Evolutionary conservation across 2,888 invertebrate genomes (phyloP), one percentile per base, ranked within the genome.

Genomic region (Charanyca ferruginea): DNA sequence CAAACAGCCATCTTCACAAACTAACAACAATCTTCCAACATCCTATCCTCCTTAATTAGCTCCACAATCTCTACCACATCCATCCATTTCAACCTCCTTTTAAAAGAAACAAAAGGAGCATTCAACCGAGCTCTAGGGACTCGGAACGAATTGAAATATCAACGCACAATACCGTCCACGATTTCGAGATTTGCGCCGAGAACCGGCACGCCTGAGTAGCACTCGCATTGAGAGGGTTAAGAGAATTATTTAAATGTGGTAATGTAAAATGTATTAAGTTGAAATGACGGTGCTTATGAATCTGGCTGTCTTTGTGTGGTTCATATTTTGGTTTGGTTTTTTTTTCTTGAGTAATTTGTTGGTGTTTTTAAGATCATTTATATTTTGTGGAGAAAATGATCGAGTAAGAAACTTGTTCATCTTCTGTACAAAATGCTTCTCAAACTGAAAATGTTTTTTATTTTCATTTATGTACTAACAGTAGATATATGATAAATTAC

Each of bases 131-230:
- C 84, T 84, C 85, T 51, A 73, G 84, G 84, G 86, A 87, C 73
- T 76, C 45, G 32, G 81, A 86, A 82, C 77, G 89, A 90, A 92
- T 91, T 91, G 90, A 90, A 91, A 91, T 91, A 92, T 91, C 90
- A 89, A 87, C 84, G 85, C 83, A 90, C 88, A 88, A 90, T 86
- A 85, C 86, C 81, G 83, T 81, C 65, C 84, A 73, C 79, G 85
- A 84, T 84, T 85, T 81, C 77, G 83, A 89, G 90, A 89, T 89
- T 89, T 87, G 83, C 80, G 73, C 66, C 35, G 55, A 58, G 55
- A 62, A 65, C 62, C 73, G 74, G 60, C 74, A 76, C 77, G 67
- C 80, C 77, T 25, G 77, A 83, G 80, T 66, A 73, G 80, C 73
- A 75, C 78, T 74, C 71, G 79, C 77, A 48, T 61, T 57, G 77